Evolutionary conservation across 2,113 vertebrate species (phyloP).

Genomic region (Mastomys coucha): DNA sequence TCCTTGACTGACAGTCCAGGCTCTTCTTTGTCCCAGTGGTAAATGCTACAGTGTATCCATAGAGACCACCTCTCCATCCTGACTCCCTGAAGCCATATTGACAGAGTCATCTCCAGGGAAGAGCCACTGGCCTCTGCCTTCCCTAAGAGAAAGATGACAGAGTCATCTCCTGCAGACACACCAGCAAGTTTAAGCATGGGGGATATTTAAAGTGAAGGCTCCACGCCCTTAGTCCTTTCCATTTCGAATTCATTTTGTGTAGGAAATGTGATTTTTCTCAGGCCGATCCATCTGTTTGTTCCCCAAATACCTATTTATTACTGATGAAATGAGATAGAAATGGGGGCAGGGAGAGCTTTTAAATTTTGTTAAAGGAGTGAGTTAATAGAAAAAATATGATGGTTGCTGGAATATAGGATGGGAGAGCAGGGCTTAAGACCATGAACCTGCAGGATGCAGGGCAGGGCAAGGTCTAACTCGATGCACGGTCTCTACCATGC

Average conservation of each 20-base stretch:
- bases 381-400: not conserved
- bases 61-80: rapidly evolving
- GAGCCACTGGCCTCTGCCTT: not conserved
- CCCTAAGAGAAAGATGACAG: not conserved
- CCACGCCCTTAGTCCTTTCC: conserved; percentile 1
- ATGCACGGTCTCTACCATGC: rapidly evolving
- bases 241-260: conserved; percentile 60
- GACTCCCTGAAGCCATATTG: rapidly evolving
- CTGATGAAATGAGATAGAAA: conserved; percentile 39
- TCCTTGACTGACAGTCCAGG: not conserved
- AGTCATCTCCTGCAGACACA: not conserved
- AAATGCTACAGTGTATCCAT: rapidly evolving
- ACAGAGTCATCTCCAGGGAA: not conserved
- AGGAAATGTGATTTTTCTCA: conserved; percentile 67
- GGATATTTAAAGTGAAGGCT: conserved; percentile 51
- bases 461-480: rapidly evolving
- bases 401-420: not conserved
- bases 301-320: conserved; percentile 58
- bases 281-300: conserved; percentile 27
- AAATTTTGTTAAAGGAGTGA: not conserved
- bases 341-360: not conserved
- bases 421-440: rapidly evolving
- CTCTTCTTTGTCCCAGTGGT: rapidly evolving
- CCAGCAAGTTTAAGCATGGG: not conserved
- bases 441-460: too few species aligned